Percentiles rank a stretch among this genome's conserved stretches.
phyloP scores from a whole-genome alignment of 2,797 vertebrate genomes.

The Crenuchus spilurus region DNA sequence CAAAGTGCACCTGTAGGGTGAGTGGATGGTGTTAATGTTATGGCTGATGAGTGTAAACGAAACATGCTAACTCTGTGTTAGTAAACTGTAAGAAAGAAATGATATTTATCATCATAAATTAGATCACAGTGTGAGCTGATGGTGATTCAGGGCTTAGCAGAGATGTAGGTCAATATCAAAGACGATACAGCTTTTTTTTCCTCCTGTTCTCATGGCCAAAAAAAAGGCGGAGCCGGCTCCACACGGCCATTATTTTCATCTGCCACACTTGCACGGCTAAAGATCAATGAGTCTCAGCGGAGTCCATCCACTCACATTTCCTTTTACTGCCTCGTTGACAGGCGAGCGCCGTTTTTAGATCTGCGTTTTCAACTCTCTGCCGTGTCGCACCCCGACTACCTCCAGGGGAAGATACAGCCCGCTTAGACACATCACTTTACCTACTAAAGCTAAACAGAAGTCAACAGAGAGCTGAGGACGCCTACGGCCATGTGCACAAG shows the following conservation, averaged over 20 bases:
- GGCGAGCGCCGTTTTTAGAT: background rate
- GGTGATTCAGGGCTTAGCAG: background rate
- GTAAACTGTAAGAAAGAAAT: too few relatives aligned
- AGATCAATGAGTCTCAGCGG: constrained; percentile 20
- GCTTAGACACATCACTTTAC: background rate
- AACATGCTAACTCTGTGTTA: too few relatives aligned
- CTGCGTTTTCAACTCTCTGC: background rate
- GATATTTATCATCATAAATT: too few relatives aligned
- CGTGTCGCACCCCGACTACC: background rate
- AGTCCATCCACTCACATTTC: constrained; percentile 16
- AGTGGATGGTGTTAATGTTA: too few relatives aligned
- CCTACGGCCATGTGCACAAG: too few relatives aligned
- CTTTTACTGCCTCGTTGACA: constrained; percentile 26
- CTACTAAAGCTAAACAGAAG: background rate
- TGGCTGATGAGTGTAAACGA: too few relatives aligned
- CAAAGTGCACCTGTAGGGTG: too few relatives aligned
- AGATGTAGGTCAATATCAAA: constrained; percentile 23
- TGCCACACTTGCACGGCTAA: background rate
- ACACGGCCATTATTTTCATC: constrained; percentile 31
- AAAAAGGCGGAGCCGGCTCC: constrained; percentile 7
- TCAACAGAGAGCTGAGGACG: background rate
- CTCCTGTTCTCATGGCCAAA: background rate
- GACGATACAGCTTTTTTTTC: background rate
- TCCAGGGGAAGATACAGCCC: background rate
- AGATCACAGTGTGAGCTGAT: too few relatives aligned